phyloP scores from a whole-genome alignment of 2,888 invertebrate genomes.

The Ryuthela nishihirai region DNA sequence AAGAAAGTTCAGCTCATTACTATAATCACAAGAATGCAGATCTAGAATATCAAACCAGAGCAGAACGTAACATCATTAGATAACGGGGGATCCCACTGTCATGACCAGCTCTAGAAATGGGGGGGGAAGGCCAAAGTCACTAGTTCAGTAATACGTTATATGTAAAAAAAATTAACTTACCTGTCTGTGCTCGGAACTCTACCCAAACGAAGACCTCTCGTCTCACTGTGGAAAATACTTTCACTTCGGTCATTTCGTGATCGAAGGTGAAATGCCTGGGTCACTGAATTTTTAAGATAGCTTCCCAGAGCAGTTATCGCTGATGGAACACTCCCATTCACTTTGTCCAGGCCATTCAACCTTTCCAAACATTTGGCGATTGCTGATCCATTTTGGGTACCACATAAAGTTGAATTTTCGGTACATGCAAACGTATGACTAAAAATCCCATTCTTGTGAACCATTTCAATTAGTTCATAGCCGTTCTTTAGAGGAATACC shows the following conservation, averaged over 20 bases:
- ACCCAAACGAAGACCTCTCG: background rate
- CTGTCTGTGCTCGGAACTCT: background rate
- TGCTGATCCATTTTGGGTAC: background rate
- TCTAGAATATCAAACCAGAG: too few species aligned
- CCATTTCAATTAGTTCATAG: background rate
- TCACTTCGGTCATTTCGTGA: background rate
- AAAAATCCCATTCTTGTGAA: background rate
- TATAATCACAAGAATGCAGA: too few species aligned
- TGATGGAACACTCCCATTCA: background rate
- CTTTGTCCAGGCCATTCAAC: background rate
- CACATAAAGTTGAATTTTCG: background rate
- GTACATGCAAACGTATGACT: background rate
- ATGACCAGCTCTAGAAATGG: too few species aligned
- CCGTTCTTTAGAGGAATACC: background rate
- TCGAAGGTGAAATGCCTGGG: background rate
- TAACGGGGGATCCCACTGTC: too few species aligned
- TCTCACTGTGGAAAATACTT: background rate
- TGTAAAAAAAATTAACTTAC: too few species aligned
- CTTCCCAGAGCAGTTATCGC: background rate
- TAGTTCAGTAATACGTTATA: too few species aligned
- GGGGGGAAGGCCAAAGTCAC: too few species aligned
- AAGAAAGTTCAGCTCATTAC: too few species aligned
- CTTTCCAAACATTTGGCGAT: slow-evolving; percentile 1
- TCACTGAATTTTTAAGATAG: background rate
- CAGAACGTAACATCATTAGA: too few species aligned